These are phyloP conservation scores for Caenorhabditis doughertyi DNA, from an alignment of 2,888 invertebrate genomes.

Conservation along the genomic window DNA sequence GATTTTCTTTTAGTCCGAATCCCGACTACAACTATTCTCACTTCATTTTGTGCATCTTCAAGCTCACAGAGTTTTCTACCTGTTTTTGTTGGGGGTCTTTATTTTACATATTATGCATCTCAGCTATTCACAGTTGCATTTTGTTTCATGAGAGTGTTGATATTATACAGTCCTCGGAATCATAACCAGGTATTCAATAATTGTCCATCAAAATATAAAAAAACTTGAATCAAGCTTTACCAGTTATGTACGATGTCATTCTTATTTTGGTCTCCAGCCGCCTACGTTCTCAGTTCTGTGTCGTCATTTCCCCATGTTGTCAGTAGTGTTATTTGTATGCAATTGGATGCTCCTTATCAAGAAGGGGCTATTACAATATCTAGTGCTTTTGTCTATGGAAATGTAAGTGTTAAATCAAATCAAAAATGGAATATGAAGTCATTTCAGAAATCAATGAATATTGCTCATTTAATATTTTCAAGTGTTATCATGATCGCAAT, in stretches of 20 bases:
- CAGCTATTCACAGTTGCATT: constrained; percentile 54
- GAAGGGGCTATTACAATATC: constrained; percentile 39
- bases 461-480: constrained; percentile 32
- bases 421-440: not conserved
- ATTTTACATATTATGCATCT: constrained; percentile 33
- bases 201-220: not conserved
- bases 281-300: constrained; percentile 34
- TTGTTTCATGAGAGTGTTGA: constrained; percentile 36
- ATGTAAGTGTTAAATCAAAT: not conserved
- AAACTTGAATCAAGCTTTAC: constrained; percentile 14
- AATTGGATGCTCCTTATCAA: constrained; percentile 41
- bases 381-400: constrained; percentile 5
- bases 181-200: constrained; percentile 17
- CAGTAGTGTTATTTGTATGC: constrained; percentile 29
- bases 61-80: constrained; percentile 1
- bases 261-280: constrained; percentile 19
- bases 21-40: constrained; percentile 35
- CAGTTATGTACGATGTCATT: constrained; percentile 30
- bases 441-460: constrained; percentile 20
- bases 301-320: constrained; percentile 23
- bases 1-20: constrained; percentile 49
- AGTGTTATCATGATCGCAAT: not conserved
- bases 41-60: constrained; percentile 33
- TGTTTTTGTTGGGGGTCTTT: not conserved
- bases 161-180: constrained; percentile 34